Conservation (phyloP, 2,113 vertebrate species). For the Piprites chloris region DNA sequence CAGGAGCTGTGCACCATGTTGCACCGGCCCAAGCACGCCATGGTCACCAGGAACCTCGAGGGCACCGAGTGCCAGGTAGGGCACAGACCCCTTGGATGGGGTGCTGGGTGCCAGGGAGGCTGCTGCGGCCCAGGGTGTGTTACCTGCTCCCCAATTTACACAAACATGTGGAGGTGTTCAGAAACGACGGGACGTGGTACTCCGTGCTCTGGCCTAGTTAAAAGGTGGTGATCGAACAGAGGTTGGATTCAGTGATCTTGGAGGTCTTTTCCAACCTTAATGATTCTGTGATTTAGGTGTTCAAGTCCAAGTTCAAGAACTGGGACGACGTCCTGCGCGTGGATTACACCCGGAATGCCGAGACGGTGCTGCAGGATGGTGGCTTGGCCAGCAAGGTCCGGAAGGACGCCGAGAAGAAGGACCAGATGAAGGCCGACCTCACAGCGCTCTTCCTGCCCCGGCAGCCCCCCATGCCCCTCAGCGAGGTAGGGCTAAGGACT, state of each 20-base stretch:
- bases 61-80: constrained; percentile 93
- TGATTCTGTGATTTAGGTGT: constrained; percentile 76
- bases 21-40: constrained; percentile 90
- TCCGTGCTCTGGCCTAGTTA: not conserved
- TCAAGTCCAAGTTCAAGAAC: constrained; percentile 97
- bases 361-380: constrained; percentile 79
- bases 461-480: constrained; percentile 89
- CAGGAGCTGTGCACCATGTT: constrained; percentile 96
- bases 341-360: constrained; percentile 94
- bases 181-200: not conserved
- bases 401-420: constrained; percentile 89
- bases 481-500: constrained; percentile 76
- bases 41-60: constrained; percentile 92
- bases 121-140: fast-evolving
- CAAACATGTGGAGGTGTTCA: not conserved
- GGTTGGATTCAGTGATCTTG: not conserved
- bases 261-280: not conserved
- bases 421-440: constrained; percentile 96
- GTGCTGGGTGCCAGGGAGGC: not conserved
- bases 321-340: constrained; percentile 96
- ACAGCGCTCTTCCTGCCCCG: constrained; percentile 93
- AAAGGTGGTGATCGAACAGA: not conserved
- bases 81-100: not conserved
- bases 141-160: not conserved
- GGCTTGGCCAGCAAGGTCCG: constrained; percentile 89